These are phyloP conservation scores for Schmidtea mediterranea DNA, from an alignment of 1,140 invertebrate species.

Conservation along the genomic window DNA sequence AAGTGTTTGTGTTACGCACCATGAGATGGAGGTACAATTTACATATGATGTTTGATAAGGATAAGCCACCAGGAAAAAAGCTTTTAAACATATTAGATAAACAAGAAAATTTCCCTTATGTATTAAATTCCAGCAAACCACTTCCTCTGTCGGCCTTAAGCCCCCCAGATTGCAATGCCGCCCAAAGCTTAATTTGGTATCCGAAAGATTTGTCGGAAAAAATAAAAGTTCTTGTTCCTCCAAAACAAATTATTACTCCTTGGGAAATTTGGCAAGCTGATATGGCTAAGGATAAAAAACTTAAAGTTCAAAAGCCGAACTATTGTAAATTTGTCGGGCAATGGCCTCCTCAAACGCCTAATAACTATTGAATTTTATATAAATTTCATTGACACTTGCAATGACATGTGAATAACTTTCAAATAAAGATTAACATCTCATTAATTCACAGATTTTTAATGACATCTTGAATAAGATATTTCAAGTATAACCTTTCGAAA, in stretches of 20 bases:
- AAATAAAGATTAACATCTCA: no score
- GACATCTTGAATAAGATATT: no score
- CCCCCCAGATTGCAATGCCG: conserved; percentile 3
- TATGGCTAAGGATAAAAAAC: not conserved
- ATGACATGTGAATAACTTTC: no score
- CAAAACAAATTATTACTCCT: conserved; percentile 1
- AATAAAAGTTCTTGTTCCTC: conserved; percentile 3
- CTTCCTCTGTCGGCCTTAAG: conserved; percentile 3
- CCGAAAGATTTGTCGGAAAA: not conserved
- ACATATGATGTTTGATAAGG: not conserved
- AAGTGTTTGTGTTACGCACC: conserved; percentile 1
- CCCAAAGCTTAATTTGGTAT: conserved; percentile 6
- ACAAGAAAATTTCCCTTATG: not conserved
- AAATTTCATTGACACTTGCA: no score
- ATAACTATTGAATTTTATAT: no score
- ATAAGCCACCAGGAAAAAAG: not conserved
- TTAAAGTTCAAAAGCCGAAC: not conserved
- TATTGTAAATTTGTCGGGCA: no score
- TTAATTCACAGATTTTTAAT: no score
- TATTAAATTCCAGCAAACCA: not conserved
- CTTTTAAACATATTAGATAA: not conserved
- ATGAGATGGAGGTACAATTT: conserved; percentile 6
- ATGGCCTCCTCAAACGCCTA: no score
- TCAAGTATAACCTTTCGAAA: no score
- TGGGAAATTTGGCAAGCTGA: conserved; percentile 2